A percentile compares a stretch with the other conserved stretches of the same genome.
Evolutionary conservation across 2,888 invertebrate species (phyloP).

Genomic region (Acanthosepion pharaonis): DNA sequence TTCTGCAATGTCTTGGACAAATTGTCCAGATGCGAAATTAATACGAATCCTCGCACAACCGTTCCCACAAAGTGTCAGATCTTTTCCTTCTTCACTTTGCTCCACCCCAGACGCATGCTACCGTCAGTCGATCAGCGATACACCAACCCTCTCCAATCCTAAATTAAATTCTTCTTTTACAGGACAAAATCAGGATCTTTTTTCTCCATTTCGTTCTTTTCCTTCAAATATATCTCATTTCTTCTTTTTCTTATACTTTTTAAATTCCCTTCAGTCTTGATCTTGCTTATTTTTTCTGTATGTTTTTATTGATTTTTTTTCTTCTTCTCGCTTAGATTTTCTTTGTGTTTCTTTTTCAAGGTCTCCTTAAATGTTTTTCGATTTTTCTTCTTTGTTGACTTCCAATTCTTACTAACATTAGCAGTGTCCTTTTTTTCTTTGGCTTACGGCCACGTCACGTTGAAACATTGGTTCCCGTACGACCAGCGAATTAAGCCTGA

Average conservation of each 20-base stretch:
- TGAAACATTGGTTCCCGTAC: no score
- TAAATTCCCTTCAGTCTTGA: no score
- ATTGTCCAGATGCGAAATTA: conserved; percentile 33
- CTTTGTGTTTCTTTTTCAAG: no score
- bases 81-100: neutral
- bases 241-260: no score
- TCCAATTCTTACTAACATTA: no score
- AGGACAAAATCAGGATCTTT: neutral
- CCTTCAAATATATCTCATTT: no score
- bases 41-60: neutral
- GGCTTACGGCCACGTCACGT: no score
- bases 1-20: neutral
- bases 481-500: no score
- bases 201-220: neutral
- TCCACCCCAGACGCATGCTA: neutral
- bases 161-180: neutral
- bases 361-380: no score
- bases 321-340: neutral
- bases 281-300: no score
- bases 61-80: neutral
- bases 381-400: no score
- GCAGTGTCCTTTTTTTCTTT: no score
- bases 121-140: neutral
- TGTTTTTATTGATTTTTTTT: neutral
- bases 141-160: neutral